phyloP scores from a whole-genome alignment of 2,113 vertebrate genomes.

The Oryctolagus cuniculus region mOryCun1.1 NC_091434.1:143320001-143320500 shows the following conservation, averaged over 20 bases:
- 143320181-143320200: neutral
- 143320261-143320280: neutral
- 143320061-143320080: neutral
- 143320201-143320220: neutral
- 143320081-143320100: neutral
- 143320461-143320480: too few species aligned
- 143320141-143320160: neutral
- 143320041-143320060: neutral
- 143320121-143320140: neutral
- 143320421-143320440: too few species aligned
- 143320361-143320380: constrained; percentile 36
- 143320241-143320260: neutral
- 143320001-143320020: neutral
- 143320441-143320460: too few species aligned
- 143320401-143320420: neutral
- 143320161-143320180: neutral
- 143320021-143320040: neutral
- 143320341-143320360: constrained; percentile 28
- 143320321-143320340: neutral
- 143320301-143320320: neutral
- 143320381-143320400: constrained; percentile 29
- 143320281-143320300: neutral
- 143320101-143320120: neutral
- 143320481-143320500: too few species aligned
- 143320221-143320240: neutral